Base-by-base conservation (phyloP, 2,888 invertebrate species). In the Drosophila kambysellisi region DNA sequence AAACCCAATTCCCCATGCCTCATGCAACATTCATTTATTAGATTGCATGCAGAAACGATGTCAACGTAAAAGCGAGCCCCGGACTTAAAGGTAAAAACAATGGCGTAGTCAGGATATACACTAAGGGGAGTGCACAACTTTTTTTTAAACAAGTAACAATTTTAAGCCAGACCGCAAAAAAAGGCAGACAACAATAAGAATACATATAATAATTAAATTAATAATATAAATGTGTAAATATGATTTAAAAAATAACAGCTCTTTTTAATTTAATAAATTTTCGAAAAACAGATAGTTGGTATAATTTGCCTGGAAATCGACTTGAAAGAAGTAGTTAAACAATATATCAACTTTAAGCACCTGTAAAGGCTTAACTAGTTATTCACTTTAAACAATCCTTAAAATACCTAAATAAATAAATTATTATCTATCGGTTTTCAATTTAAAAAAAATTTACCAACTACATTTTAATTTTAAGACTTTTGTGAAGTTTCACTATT, bases 31-130 rank as follows among this genome's bases (percentile, higher is more conserved):
- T 53, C 85, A 82, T 74, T 89, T 82, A 73, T 89, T 88, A 81
- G 81, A 81, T 71, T 83, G 86, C 83, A 79, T 90, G 79, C 71
- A 74, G 61, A 67, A 71, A 72, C 70, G 82, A 81, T 84, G 87
- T 83, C 87, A 82, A 76, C 73, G 74, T 71, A 65, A 66, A 75
- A 67, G 54, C 50, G 51, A 66, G 69, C 37, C 37, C 57, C 64
- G 48, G 65, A 52, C 57, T 66, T 65, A 62, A 68, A 76, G 72
- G 74, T 69, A 65, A 68, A 58, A 25, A 46, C 46, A 46, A 15
- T 15, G 46, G 46, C 46, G 46, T 46, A 46, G 25, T 46, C 46
- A 46, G 46, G 1, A 46, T 15, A 8, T 1, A 46, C 15, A 46
- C 8, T 15, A 15, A 46, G 46, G 46, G 25, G 46, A 1, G 4